Percentiles rank a stretch among this genome's conserved stretches.
Evolutionary conservation across 2,113 vertebrate genomes (phyloP).

Genomic region (Ictidomys tridecemlineatus): DNA sequence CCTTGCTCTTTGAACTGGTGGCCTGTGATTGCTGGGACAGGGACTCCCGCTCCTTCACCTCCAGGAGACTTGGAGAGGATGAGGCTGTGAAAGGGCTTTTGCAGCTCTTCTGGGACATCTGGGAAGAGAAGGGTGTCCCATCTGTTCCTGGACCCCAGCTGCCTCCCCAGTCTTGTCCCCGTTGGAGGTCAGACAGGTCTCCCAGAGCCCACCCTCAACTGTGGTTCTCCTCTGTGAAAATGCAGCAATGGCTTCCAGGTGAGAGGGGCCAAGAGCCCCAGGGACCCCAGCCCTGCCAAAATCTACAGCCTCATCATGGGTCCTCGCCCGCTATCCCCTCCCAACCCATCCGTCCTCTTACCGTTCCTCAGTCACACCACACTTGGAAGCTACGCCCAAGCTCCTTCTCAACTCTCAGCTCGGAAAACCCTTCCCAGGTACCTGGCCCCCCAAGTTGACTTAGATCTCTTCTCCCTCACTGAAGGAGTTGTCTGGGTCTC

Average conservation of each 20-base stretch:
- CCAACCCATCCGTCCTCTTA: rapidly evolving
- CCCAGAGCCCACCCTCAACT: neutral
- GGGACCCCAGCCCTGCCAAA: neutral
- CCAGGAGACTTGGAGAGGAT: neutral
- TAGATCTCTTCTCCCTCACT: neutral
- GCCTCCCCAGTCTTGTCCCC: neutral
- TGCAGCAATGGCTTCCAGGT: neutral
- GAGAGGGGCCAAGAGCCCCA: neutral
- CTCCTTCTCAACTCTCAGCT: neutral
- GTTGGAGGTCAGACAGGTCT: neutral
- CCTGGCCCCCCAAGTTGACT: neutral
- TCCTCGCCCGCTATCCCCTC: neutral
- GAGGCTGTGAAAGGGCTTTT: neutral
- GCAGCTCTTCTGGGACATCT: slow-evolving; percentile 61
- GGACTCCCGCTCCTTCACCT: neutral
- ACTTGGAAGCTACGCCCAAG: neutral
- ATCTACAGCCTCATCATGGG: rapidly evolving
- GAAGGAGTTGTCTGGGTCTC: too few species aligned
- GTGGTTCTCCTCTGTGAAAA: neutral
- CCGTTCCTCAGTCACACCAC: rapidly evolving
- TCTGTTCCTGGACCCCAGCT: neutral
- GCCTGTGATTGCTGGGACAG: neutral
- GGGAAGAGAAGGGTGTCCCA: slow-evolving; percentile 35
- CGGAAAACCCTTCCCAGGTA: neutral
- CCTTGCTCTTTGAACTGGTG: neutral